Base-by-base conservation (phyloP, 2,888 invertebrate species). In the Trachelus iudaicus region DNA sequence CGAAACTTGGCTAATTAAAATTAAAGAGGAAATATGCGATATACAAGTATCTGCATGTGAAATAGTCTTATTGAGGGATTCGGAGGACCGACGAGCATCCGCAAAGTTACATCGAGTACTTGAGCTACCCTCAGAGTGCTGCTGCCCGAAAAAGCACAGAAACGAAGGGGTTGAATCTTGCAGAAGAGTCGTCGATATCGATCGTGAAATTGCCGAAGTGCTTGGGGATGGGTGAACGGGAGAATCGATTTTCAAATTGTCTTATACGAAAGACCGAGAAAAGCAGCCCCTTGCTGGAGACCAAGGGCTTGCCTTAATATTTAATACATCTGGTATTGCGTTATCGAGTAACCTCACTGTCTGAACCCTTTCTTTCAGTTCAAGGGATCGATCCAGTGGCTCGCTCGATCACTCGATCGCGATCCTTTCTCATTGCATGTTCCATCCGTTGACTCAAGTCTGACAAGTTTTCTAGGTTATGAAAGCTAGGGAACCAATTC, bases 201-300 rank as follows among this genome's bases (percentile, higher is more conserved):
- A 80, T 77, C 79, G 34, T 34, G 11, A 75, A 79, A 79, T 35
- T 73, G 75, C 37, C 75, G 71, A 73, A 40, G 69, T 37, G 73
- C 37, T 34, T 23, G 13, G 69, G 34, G 75, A 68, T 68, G 78
- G 34, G 69, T 71, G 73, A 69, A 30, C n/a, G 71, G 23, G 35
- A 77, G 69, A 23, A 79, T 79, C 80, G 76, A 80, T 79, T 80
- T 56, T 76, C 40, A 78, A 77, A 79, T 79, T 75, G 73, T 75
- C 75, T 79, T 75, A 69, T 56, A 75, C 73, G 76, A 73, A 77
- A 75, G 75, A 75, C 75, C 40, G 69, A 56, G 56, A 9, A 56
- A 56, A 56, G 23, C 23, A 56, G 23, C 23, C 56, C 56, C 56
- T 56, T 56, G 56, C 56, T 23, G 23, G 23, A 56, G 56, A 23